These are phyloP conservation scores for Cecidostiba fungosa DNA, from an alignment of 2,888 invertebrate genomes.

Conservation along the genomic window DNA sequence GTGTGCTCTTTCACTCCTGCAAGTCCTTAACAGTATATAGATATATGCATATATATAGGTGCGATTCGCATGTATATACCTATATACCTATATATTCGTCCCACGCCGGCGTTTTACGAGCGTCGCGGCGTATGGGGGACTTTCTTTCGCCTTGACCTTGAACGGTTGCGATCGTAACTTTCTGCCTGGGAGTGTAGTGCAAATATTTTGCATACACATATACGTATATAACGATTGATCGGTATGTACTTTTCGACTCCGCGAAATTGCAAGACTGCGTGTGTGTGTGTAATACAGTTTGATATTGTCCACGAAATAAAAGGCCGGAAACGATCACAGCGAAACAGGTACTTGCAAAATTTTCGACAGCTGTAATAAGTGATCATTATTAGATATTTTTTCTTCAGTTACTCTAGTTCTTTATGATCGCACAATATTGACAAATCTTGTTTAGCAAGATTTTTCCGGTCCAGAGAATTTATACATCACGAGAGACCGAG, in stretches of 20 bases:
- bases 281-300: background rate
- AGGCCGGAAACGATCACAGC: background rate
- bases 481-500: background rate
- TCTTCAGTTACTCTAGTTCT: background rate
- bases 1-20: background rate
- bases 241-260: background rate
- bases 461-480: background rate
- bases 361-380: background rate
- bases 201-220: constrained; percentile 4
- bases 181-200: constrained; percentile 22
- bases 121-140: background rate
- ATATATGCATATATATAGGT: background rate
- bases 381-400: background rate
- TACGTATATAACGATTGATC: background rate
- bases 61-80: background rate
- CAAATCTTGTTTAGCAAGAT: constrained; percentile 2
- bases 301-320: background rate
- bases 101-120: background rate
- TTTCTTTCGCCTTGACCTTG: constrained; percentile 52
- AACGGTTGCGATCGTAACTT: constrained; percentile 39
- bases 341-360: background rate
- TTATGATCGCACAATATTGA: background rate
- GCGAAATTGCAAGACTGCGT: background rate
- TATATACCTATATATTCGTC: background rate
- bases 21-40: background rate